phyloP scores from a whole-genome alignment of 2,888 invertebrate species.

The Stenodema calcarata region DNA sequence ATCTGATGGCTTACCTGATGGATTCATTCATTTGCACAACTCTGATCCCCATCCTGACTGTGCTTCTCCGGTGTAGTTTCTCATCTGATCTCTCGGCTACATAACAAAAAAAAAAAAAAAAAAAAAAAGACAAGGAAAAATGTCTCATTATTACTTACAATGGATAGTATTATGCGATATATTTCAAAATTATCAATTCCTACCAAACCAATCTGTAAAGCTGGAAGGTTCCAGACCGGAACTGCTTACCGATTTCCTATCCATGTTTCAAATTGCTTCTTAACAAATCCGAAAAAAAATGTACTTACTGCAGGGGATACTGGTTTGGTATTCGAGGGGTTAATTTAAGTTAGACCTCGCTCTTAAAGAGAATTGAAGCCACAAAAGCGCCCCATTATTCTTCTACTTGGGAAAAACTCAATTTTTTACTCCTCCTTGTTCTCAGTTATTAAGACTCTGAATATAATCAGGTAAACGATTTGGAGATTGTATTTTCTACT shows the following conservation, averaged over 20 bases:
- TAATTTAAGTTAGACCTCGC: not conserved
- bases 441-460: not conserved
- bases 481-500: not conserved
- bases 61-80: constrained; percentile 78
- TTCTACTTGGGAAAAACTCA: not conserved
- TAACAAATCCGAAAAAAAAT: too few species aligned
- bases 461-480: not conserved
- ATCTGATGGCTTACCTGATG: constrained; percentile 24
- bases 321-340: too few species aligned
- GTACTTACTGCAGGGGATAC: too few species aligned
- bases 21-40: constrained; percentile 71
- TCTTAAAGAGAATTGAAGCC: not conserved
- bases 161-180: too few species aligned
- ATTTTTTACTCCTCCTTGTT: not conserved
- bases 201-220: too few species aligned
- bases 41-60: constrained; percentile 84
- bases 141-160: too few species aligned
- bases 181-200: too few species aligned
- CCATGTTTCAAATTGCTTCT: too few species aligned
- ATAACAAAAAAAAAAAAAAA: constrained; percentile 56
- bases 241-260: too few species aligned
- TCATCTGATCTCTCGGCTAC: constrained; percentile 84
- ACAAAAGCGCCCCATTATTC: not conserved
- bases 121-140: too few species aligned
- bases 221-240: too few species aligned